Conservation (phyloP, 2,113 vertebrate species). For the Elgaria multicarinata region DNA sequence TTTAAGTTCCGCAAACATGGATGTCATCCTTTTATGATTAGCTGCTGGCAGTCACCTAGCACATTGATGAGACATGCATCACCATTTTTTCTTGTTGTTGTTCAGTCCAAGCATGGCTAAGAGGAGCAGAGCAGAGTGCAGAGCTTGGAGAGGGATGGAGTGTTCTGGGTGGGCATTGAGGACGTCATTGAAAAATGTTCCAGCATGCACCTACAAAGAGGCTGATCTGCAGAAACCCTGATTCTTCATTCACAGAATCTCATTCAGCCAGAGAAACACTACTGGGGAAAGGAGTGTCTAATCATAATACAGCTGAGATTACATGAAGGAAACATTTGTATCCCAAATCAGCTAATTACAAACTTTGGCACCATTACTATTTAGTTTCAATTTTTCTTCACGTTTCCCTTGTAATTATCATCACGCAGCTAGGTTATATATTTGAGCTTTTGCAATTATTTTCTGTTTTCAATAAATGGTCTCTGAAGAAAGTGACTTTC, state of each 20-base stretch:
- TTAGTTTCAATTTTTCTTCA: not conserved
- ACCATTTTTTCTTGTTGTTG: not conserved
- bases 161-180: not conserved
- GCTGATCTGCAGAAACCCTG: not conserved
- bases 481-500: not conserved
- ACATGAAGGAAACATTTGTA: not conserved
- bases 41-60: not conserved
- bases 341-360: not conserved
- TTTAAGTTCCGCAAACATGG: not conserved
- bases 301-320: not conserved
- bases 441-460: not conserved
- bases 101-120: not conserved
- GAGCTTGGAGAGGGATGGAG: not conserved
- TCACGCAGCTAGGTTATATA: too few species aligned
- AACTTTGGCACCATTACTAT: not conserved
- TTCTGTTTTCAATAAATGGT: not conserved
- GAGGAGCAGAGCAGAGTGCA: not conserved
- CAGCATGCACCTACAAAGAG: not conserved
- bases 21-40: not conserved
- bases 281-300: not conserved
- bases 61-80: not conserved
- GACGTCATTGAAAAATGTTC: not conserved
- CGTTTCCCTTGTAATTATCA: too few species aligned
- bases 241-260: not conserved
- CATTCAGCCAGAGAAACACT: not conserved